These are phyloP conservation scores for Scolopax bukidnonensis DNA, from an alignment of 2,797 vertebrate species.

Conservation along the genomic window DNA sequence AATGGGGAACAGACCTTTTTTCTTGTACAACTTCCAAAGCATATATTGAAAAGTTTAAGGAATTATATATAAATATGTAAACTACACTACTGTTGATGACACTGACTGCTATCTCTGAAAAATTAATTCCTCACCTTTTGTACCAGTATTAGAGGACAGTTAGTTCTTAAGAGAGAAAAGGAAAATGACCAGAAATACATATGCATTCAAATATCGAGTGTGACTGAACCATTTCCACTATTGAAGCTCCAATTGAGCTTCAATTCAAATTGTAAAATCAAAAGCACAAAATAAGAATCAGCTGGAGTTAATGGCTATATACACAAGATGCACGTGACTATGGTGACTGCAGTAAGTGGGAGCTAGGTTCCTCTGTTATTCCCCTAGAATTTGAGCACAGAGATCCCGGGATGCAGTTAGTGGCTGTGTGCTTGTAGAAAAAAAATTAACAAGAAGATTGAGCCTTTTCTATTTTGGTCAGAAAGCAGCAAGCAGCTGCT, in stretches of 20 bases:
- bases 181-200: neutral
- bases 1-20: neutral
- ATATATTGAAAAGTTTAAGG: neutral
- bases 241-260: neutral
- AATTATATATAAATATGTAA: neutral
- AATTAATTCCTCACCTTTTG: neutral
- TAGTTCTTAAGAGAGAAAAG: neutral
- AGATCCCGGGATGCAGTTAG: slow-evolving; percentile 28
- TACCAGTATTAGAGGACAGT: neutral
- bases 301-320: neutral
- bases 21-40: neutral
- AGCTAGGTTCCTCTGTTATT: neutral
- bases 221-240: neutral
- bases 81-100: neutral
- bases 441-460: slow-evolving; percentile 61
- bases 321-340: neutral
- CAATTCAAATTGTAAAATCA: neutral
- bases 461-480: slow-evolving; percentile 20
- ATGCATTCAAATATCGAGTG: neutral
- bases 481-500: slow-evolving; percentile 16
- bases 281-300: neutral
- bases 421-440: slow-evolving; percentile 14
- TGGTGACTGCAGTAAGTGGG: neutral
- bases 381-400: neutral
- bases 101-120: neutral